Percentiles rank a stretch among this genome's conserved stretches.
Evolutionary conservation across 2,888 invertebrate genomes (phyloP).

Genomic region (Melipona beecheii): DNA sequence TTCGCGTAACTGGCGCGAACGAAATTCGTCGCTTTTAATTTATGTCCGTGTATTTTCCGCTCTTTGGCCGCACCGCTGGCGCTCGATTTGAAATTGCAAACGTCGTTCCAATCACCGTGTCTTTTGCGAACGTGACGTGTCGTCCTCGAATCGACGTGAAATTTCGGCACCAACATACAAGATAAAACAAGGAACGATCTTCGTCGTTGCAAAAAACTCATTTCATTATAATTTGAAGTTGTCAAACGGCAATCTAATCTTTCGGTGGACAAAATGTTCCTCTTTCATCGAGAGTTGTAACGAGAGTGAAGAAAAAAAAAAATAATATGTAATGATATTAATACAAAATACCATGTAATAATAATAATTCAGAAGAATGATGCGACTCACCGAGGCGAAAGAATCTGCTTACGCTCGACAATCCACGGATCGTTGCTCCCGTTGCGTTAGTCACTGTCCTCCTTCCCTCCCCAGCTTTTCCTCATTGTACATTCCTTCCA

Average conservation of each 20-base stretch:
- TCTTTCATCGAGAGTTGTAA: too few relatives aligned
- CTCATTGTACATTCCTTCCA: neutral
- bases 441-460: neutral
- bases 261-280: too few relatives aligned
- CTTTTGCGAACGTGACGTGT: neutral
- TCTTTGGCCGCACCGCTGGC: too few relatives aligned
- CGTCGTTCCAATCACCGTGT: neutral
- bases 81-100: neutral
- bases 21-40: constrained; percentile 18
- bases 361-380: too few relatives aligned
- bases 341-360: too few relatives aligned
- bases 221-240: too few relatives aligned
- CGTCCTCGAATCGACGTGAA: neutral
- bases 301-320: too few relatives aligned
- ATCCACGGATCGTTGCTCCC: constrained; percentile 1
- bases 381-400: neutral
- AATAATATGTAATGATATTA: too few relatives aligned
- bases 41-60: neutral
- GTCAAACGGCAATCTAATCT: too few relatives aligned
- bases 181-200: neutral
- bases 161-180: neutral
- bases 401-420: neutral
- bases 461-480: neutral
- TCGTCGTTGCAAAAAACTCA: too few relatives aligned
- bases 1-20: neutral